These are phyloP conservation scores for Noctuana brunneofusca DNA, from an alignment of 2,888 invertebrate species.

Conservation along the genomic window DNA sequence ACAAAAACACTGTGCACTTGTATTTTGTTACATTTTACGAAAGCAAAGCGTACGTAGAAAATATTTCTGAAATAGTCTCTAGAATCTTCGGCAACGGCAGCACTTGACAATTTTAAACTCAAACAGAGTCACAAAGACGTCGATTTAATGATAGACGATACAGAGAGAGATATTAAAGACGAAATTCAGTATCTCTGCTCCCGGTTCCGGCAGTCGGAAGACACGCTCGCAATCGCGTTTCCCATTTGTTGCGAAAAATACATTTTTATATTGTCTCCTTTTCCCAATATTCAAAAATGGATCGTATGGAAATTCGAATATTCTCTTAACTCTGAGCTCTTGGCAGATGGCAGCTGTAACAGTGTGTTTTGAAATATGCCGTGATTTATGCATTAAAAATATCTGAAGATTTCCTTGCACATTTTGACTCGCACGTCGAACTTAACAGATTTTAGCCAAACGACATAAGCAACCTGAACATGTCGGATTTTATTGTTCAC, in stretches of 20 bases:
- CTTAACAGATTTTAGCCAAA: too few species aligned
- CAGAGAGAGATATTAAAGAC: neutral
- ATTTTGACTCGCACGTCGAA: too few species aligned
- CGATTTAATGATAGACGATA: neutral
- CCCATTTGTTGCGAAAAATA: constrained; percentile 14
- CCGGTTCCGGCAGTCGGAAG: neutral
- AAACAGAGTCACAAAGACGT: neutral
- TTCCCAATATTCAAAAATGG: constrained; percentile 21
- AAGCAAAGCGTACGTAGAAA: too few species aligned
- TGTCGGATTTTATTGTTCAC: too few species aligned
- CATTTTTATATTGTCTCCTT: constrained; percentile 18
- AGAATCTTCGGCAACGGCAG: too few species aligned
- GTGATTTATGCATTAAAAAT: constrained; percentile 10
- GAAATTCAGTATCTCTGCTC: neutral
- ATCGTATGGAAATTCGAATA: constrained; percentile 18
- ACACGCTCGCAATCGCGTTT: constrained; percentile 10
- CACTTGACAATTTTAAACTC: neutral
- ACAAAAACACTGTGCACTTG: neutral
- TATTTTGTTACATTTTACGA: too few species aligned
- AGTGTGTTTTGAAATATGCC: constrained; percentile 13
- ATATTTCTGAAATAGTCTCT: too few species aligned
- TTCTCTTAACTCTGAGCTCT: constrained; percentile 15
- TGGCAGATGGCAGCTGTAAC: constrained; percentile 20
- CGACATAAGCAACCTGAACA: too few species aligned
- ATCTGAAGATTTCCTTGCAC: neutral